Evolutionary conservation across 2,888 invertebrate species (phyloP), one percentile per base, ranked within the genome.

Genomic region (Phlogophora meticulosa): DNA sequence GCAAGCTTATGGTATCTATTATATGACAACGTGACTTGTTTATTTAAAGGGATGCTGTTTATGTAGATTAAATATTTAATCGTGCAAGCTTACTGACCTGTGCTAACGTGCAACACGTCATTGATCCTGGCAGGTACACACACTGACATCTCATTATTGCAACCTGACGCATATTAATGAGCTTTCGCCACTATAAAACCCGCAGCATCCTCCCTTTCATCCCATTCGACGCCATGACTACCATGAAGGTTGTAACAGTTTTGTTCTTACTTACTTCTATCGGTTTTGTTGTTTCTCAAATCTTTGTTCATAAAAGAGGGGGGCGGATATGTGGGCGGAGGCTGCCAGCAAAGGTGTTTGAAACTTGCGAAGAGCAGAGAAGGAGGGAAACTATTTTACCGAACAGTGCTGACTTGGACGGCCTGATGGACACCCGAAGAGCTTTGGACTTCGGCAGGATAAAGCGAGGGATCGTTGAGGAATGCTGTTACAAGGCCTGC

Each of bases 401-500:
- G 4, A 28, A 28, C 28, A 28, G 28, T 4, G 28, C 28, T 28
- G 5, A 28, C 28, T 5, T 28, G 28, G 28, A 28, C 5, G 28
- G 28, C 28, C 5, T 2, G 48, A 28, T 57, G 7, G 22, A 22
- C 10, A 24, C 13, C 7, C 24, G 49, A 28, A 32, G 38, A 56
- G 51, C 38, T 42, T 48, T 45, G 32, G 61, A 60, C 34, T 9
- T 32, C 13, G 32, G 13, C 15, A 32, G 60, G 42, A 51, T 24
- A 0, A 73, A 70, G 22, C 15, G 62, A 10, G 58, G 67, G 11
- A 82, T 88, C 5, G 86, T 15, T 80, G 4, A 73, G 78, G 20
- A 57, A 49, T 89, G 90, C 81, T 90, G 90, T 57, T 81, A 84
- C 2, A 87, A 87, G 11, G 79, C 87, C 0, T 90, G 90, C 66